A percentile compares a stretch with the other conserved stretches of the same genome.
Evolutionary conservation across 2,888 invertebrate species (phyloP).

Genomic region (Pristionchus fissidentatus): DNA sequence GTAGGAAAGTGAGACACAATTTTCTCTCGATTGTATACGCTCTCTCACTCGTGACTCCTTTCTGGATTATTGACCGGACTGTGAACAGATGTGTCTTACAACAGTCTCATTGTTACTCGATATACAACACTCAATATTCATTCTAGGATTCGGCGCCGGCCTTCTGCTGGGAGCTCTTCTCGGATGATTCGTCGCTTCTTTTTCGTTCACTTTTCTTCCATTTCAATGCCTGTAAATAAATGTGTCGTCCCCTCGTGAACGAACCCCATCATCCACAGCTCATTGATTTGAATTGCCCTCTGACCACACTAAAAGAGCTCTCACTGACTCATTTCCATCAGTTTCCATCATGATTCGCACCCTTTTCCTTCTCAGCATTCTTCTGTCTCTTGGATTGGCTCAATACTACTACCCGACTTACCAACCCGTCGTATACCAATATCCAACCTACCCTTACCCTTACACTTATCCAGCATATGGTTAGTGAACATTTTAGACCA

Average conservation of each 20-base stretch:
- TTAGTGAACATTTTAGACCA: neutral
- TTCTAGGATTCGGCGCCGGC: conserved; percentile 20
- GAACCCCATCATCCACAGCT: conserved; percentile 17
- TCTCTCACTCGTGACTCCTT: too few relatives aligned
- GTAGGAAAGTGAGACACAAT: too few relatives aligned
- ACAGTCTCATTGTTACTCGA: neutral
- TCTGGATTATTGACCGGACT: too few relatives aligned
- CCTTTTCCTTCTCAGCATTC: too few relatives aligned
- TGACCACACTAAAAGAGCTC: too few relatives aligned
- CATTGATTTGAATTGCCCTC: too few relatives aligned
- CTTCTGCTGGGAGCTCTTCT: conserved; percentile 6
- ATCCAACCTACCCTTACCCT: neutral
- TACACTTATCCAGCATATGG: neutral
- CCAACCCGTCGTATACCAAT: neutral
- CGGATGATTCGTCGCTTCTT: neutral
- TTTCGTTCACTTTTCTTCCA: conserved; percentile 2
- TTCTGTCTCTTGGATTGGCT: too few relatives aligned
- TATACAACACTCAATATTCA: neutral
- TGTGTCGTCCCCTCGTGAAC: neutral
- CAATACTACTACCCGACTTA: too few relatives aligned
- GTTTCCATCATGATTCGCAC: too few relatives aligned
- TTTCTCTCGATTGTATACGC: neutral
- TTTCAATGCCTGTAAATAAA: conserved; percentile 35
- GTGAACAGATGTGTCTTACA: too few relatives aligned
- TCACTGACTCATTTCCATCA: too few relatives aligned